phyloP scores from a whole-genome alignment of 2,888 invertebrate species.

The Micropterix aruncella region DNA sequence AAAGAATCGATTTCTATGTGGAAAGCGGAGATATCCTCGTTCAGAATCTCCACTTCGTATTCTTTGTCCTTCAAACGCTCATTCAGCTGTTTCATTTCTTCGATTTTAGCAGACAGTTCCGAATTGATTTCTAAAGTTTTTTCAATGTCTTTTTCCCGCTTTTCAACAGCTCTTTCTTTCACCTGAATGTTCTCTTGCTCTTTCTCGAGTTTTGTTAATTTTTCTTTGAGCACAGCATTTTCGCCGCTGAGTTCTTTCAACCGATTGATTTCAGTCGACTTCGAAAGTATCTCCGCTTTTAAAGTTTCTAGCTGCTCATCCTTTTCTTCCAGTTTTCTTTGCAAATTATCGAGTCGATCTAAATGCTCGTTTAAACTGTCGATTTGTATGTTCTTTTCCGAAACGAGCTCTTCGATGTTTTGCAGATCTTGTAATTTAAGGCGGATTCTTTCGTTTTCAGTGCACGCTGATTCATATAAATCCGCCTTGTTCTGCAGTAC shows the following conservation, averaged over 20 bases:
- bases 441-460: conserved; percentile 31
- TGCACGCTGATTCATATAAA: conserved; percentile 24
- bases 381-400: conserved; percentile 40
- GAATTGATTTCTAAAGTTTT: conserved; percentile 25
- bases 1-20: conserved; percentile 34
- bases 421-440: conserved; percentile 33
- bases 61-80: conserved; percentile 35
- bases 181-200: conserved; percentile 31
- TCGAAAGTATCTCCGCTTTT: conserved; percentile 32
- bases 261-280: conserved; percentile 28
- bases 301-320: conserved; percentile 31
- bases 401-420: conserved; percentile 36
- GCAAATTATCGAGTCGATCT: conserved; percentile 32
- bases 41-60: conserved; percentile 38
- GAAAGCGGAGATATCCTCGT: conserved; percentile 34
- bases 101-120: conserved; percentile 27
- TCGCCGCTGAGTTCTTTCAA: conserved; percentile 29
- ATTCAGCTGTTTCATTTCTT: conserved; percentile 27
- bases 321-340: conserved; percentile 35
- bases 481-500: conserved; percentile 31
- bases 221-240: conserved; percentile 28
- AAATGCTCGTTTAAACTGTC: conserved; percentile 35
- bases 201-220: conserved; percentile 28
- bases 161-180: conserved; percentile 20
- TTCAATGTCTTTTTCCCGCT: conserved; percentile 26